Evolutionary conservation across 2,797 vertebrate species (phyloP), one percentile per base, ranked within the genome.

Genomic region (Myotis pilosus): DNA sequence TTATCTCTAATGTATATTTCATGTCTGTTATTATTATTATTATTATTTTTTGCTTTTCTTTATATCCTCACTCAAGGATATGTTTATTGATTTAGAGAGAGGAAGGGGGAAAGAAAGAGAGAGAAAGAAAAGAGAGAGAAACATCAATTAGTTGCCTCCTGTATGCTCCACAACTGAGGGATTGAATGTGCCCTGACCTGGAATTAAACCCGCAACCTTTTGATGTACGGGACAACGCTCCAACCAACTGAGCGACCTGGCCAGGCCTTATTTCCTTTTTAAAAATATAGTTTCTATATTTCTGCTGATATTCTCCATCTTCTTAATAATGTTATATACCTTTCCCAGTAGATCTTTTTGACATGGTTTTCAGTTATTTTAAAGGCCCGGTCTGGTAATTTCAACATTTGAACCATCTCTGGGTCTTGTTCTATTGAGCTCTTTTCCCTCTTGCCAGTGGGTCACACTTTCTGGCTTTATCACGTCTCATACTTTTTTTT

Each of bases 1-100:
- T 81, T 16, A 87, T 80, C 8, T 60, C 20, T 33, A 62, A 88
- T 66, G 15, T 84, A 64, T 17, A 83, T 72, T 90, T 94, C 23
- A 89, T 49, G 68, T 92, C 25, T 94, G 62, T 23, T 38, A 66
- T 60, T 94, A 92, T 82, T 74, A 30, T 60, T 62, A 28, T 60
- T 41, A 10, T 47, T 47, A 10, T 10, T 47, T 47, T 86, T 88
- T 81, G 51, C 44, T 55, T 66, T 78, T 92, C 53, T 66, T 36
- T 20, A 33, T 33, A 66, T 66, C 17, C n/a, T 66, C 8, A 66
- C 64, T 33, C 64, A 33, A 33, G n/a, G 64, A 33, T 66, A 66
- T 66, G 64, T 66, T 33, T 66, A 66, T 36, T 66, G 64, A 66
- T 66, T 66, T 66, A 66, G 64, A 66, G 28, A n/a, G 64, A 66